Evolutionary conservation across 2,888 invertebrate genomes (phyloP).

Genomic region (Andrena praecox): DNA sequence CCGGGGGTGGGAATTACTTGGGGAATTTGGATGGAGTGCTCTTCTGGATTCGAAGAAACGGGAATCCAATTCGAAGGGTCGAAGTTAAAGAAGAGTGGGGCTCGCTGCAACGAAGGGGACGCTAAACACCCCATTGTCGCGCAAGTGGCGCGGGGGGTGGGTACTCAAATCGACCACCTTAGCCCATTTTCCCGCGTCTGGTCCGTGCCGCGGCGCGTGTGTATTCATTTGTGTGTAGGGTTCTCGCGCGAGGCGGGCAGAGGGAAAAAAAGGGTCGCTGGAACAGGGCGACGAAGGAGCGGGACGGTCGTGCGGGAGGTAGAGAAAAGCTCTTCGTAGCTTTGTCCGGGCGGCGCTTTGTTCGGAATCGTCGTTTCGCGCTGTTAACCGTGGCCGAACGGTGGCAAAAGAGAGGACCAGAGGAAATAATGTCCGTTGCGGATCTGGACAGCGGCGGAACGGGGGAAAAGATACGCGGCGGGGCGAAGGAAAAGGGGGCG

Average conservation of each 20-base stretch:
- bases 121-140: constrained; percentile 76
- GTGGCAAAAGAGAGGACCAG: constrained; percentile 8
- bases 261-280: not conserved
- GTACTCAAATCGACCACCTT: constrained; percentile 67
- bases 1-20: not conserved
- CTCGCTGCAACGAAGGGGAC: constrained; percentile 54
- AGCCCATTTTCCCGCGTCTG: constrained; percentile 28
- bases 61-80: constrained; percentile 76
- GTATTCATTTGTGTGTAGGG: constrained; percentile 44
- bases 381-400: constrained; percentile 54
- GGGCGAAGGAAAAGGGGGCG: not conserved
- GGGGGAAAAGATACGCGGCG: not conserved
- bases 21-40: constrained; percentile 44
- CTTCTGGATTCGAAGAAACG: constrained; percentile 74
- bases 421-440: constrained; percentile 39
- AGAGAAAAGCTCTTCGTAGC: constrained; percentile 45
- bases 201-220: constrained; percentile 14
- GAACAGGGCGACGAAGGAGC: not conserved
- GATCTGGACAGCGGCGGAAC: constrained; percentile 23
- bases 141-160: constrained; percentile 68
- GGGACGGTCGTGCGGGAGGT: not conserved
- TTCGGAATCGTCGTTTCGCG: constrained; percentile 57
- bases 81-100: not conserved
- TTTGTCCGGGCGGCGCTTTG: constrained; percentile 50
- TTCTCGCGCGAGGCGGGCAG: not conserved